Evolutionary conservation across 2,888 invertebrate genomes (phyloP).

Genomic region (Patella caerulea): DNA sequence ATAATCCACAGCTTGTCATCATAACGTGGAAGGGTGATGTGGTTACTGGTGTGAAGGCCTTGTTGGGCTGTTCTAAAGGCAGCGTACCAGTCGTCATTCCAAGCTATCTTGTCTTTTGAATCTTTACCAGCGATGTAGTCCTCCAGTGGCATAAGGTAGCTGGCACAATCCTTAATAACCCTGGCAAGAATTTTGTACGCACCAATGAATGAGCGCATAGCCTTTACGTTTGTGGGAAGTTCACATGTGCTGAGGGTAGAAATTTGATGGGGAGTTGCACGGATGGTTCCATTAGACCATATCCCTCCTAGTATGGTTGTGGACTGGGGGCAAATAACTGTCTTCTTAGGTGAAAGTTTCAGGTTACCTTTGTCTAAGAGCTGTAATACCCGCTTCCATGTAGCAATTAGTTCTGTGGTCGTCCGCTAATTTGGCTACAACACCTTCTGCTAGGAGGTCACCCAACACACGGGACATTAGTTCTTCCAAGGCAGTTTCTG

Average conservation of each 20-base stretch:
- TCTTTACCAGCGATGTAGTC: not conserved
- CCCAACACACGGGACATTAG: conserved; percentile 19
- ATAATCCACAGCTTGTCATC: conserved; percentile 2
- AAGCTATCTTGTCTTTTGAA: not conserved
- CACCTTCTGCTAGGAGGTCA: conserved; percentile 33
- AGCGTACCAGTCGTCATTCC: too few relatives aligned
- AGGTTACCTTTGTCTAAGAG: conserved; percentile 14
- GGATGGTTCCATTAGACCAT: not conserved
- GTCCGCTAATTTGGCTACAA: conserved; percentile 31
- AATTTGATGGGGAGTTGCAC: conserved; percentile 11
- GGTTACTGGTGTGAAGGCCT: not conserved
- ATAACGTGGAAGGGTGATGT: not conserved
- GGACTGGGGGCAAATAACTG: conserved; percentile 29
- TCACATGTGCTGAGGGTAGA: conserved; percentile 23
- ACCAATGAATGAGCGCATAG: conserved; percentile 4
- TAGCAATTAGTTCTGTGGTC: conserved; percentile 15
- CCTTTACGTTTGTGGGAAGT: not conserved
- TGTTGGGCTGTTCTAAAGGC: conserved; percentile 10
- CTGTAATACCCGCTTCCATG: conserved; percentile 25
- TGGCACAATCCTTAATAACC: not conserved
- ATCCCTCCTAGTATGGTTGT: conserved; percentile 31
- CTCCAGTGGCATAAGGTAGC: not conserved
- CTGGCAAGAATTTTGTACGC: not conserved
- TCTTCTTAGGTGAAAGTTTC: conserved; percentile 34
- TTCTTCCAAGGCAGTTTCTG: conserved; percentile 48